Evolutionary conservation across 2,888 invertebrate genomes (phyloP).

Genomic region (Lycophotia porphyrea): DNA sequence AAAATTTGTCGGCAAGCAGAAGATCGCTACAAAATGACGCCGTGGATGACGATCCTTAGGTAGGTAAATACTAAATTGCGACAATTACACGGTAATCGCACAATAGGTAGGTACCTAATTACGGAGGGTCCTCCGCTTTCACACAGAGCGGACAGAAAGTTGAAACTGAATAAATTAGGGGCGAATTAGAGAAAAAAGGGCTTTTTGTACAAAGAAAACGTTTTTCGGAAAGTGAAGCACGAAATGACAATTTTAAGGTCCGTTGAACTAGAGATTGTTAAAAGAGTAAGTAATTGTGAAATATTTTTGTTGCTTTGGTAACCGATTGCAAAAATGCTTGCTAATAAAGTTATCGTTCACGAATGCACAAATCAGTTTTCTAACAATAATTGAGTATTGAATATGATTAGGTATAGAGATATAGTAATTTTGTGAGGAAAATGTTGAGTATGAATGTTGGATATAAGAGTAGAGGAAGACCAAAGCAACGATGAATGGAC

Average conservation of each 20-base stretch:
- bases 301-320: neutral
- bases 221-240: constrained; percentile 35
- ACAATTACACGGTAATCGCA: constrained; percentile 51
- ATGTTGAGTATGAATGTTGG: no score
- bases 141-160: constrained; percentile 34
- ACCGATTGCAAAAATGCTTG: neutral
- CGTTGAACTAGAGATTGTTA: constrained; percentile 28
- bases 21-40: neutral
- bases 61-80: constrained; percentile 36
- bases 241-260: constrained; percentile 47
- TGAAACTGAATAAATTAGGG: constrained; percentile 54
- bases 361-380: neutral
- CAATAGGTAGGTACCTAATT: constrained; percentile 48
- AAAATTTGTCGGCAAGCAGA: no score
- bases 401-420: neutral
- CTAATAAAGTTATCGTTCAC: neutral
- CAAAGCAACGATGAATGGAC: no score
- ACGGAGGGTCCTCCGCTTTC: constrained; percentile 40
- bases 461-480: no score
- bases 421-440: no score
- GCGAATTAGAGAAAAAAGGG: constrained; percentile 18
- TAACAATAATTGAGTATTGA: neutral
- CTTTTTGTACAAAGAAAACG: constrained; percentile 34
- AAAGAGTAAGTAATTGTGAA: neutral
- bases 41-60: neutral